A percentile compares a stretch with the other conserved stretches of the same genome.
These are phyloP conservation scores for Drosophila trichaetosa DNA, from an alignment of 2,888 invertebrate species.

Conservation along the genomic window DNA sequence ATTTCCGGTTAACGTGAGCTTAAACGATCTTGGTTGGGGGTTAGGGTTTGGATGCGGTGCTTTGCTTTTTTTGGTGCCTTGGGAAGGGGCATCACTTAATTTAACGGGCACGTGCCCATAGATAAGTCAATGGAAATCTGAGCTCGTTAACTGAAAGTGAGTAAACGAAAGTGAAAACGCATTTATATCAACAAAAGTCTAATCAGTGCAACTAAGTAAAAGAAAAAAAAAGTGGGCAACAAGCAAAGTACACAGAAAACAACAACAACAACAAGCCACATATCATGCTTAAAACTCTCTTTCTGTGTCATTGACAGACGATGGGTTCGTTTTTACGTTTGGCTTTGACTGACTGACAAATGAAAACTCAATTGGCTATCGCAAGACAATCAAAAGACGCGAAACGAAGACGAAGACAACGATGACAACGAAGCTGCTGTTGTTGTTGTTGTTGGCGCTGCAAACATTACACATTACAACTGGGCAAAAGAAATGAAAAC, in stretches of 20 bases:
- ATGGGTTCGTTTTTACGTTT: constrained; percentile 56
- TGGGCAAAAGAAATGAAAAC: constrained; percentile 75
- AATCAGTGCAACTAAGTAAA: constrained; percentile 62
- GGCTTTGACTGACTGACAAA: constrained; percentile 72
- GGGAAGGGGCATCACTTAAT: background rate
- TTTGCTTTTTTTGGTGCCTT: background rate
- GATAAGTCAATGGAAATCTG: constrained; percentile 59
- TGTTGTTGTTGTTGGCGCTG: constrained; percentile 44
- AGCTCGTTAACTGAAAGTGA: constrained; percentile 63
- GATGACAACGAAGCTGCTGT: constrained; percentile 48
- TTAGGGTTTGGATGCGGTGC: background rate
- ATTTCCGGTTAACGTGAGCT: constrained; percentile 52
- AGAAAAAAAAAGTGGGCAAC: constrained; percentile 47
- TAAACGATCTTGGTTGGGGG: background rate
- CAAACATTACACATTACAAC: constrained; percentile 74
- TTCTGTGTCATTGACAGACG: constrained; percentile 79
- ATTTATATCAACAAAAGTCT: constrained; percentile 63
- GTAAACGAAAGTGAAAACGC: constrained; percentile 65
- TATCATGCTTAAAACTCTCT: constrained; percentile 75
- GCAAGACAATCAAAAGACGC: constrained; percentile 77
- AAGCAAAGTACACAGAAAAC: constrained; percentile 57
- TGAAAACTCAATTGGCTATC: constrained; percentile 81
- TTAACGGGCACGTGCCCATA: constrained; percentile 53
- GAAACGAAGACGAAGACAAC: constrained; percentile 49
- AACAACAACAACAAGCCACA: constrained; percentile 61